Conservation (phyloP, 1,140 invertebrate genomes). For the Brachystomella parvula region DNA sequence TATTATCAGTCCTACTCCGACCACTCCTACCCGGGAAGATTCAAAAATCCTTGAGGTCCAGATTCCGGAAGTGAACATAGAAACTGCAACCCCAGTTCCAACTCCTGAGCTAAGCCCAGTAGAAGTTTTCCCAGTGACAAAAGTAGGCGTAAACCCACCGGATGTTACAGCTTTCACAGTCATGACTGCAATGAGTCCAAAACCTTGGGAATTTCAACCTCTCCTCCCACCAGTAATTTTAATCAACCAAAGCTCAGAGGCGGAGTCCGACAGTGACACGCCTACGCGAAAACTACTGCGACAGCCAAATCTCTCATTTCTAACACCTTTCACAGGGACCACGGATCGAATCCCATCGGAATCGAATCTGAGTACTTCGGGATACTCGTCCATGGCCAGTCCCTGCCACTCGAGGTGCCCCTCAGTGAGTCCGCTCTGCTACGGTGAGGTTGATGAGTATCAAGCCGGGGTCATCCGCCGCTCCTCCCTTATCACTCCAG, state of each 20-base stretch:
- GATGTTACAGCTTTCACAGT: background rate
- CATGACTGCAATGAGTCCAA: slow-evolving; percentile 8
- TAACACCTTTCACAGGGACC: slow-evolving; percentile 66
- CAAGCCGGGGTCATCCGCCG: slow-evolving; percentile 30
- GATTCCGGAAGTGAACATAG: slow-evolving; percentile 28
- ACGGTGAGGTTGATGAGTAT: slow-evolving; percentile 57
- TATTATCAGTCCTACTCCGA: slow-evolving; percentile 24
- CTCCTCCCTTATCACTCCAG: slow-evolving; percentile 42
- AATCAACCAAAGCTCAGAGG: slow-evolving; percentile 62
- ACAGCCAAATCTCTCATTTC: slow-evolving; percentile 56
- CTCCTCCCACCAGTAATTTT: slow-evolving; percentile 61
- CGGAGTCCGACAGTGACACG: slow-evolving; percentile 59
- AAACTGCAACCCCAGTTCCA: slow-evolving; percentile 27
- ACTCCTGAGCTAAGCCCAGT: background rate
- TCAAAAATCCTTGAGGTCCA: background rate
- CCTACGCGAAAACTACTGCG: slow-evolving; percentile 34
- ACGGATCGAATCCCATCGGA: slow-evolving; percentile 64
- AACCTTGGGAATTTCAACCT: slow-evolving; percentile 39
- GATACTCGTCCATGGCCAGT: slow-evolving; percentile 73
- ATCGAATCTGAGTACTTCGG: slow-evolving; percentile 68
- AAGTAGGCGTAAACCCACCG: background rate
- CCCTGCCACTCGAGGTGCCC: slow-evolving; percentile 66
- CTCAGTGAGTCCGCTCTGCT: slow-evolving; percentile 64
- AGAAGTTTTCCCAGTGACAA: background rate
- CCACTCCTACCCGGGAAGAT: background rate